Conservation (phyloP, 2,888 invertebrate genomes). For the Smittia aterrima region DNA sequence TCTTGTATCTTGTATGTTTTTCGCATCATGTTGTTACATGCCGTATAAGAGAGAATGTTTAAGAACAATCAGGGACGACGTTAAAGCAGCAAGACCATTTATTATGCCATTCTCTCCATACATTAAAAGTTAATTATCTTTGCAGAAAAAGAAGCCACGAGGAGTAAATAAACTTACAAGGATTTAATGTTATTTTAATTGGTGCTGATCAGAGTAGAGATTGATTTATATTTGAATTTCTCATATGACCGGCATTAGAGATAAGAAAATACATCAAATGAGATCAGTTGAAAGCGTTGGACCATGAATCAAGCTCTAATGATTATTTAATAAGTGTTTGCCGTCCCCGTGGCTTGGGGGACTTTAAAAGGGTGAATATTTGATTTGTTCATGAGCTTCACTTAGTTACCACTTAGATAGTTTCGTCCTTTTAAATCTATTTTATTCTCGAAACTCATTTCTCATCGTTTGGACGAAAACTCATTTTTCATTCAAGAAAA, state of each 20-base stretch:
- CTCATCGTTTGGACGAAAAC: neutral
- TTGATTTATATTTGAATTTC: conserved; percentile 25
- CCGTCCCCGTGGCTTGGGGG: neutral
- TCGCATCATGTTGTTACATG: neutral
- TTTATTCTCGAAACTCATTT: neutral
- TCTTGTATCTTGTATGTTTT: conserved; percentile 7
- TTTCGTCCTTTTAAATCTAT: neutral
- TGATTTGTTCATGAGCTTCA: neutral
- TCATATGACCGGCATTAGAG: neutral
- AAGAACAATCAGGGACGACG: conserved; percentile 12
- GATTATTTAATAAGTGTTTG: conserved; percentile 32
- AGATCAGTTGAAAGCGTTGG: neutral
- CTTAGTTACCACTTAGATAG: conserved; percentile 2
- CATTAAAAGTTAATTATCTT: conserved; percentile 37
- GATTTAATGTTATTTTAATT: conserved; percentile 38
- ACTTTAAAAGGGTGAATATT: conserved; percentile 1
- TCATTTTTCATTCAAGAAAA: no score
- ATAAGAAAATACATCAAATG: neutral
- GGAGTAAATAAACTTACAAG: conserved; percentile 37
- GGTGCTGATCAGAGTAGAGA: neutral
- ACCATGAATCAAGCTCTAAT: conserved; percentile 26
- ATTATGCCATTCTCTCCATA: conserved; percentile 12
- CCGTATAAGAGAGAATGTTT: neutral
- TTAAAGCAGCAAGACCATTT: neutral
- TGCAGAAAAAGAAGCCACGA: neutral